Base-by-base conservation (phyloP, 2,888 invertebrate genomes). In the Galerucella pusilla region DNA sequence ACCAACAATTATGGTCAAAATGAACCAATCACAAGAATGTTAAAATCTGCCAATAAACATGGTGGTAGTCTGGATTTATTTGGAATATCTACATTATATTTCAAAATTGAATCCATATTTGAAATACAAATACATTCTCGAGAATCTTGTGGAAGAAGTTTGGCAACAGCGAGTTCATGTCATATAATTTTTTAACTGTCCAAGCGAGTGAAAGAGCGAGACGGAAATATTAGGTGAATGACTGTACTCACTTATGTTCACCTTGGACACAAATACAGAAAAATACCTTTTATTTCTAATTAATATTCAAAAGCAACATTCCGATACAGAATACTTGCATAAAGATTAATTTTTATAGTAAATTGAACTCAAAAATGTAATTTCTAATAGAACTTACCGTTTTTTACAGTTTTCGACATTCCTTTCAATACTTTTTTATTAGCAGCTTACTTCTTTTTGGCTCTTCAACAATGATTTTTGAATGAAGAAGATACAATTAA, bases 211-310 rank as follows among this genome's bases (percentile, higher is more conserved):
- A 54, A 71, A 78, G 77, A 81, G 80, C 79, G 81, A 81, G 76
- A 80, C 79, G 78, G 80, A 76, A 46, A 42, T 42, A 65, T 83
- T 84, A 80, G 84, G 82, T 84, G 83, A 84, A 83, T 83, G 85
- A 85, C 84, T 85, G 85, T 85, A 83, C 83, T 80, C 78, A 80
- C 80, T 74, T 80, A 83, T 81, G 84, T 82, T 85, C 82, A 86
- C 86, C 85, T 86, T 85, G 84, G 83, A 82, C 83, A 83, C 45
- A 78, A 84, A 84, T 84, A 83, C 82, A 77, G 69, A 80, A 82
- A 65, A 84, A 83, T 84, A 83, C 83, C 81, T 84, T 83, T 81
- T 80, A 80, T 78, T 80, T 78, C 72, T 75, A 78, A 82, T 80
- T 77, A 80, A 81, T 75, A 80, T 79, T 79, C 78, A 68, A 74